Evolutionary conservation across 2,113 vertebrate genomes (phyloP).

Genomic region (Peromyscus polionotus): DNA sequence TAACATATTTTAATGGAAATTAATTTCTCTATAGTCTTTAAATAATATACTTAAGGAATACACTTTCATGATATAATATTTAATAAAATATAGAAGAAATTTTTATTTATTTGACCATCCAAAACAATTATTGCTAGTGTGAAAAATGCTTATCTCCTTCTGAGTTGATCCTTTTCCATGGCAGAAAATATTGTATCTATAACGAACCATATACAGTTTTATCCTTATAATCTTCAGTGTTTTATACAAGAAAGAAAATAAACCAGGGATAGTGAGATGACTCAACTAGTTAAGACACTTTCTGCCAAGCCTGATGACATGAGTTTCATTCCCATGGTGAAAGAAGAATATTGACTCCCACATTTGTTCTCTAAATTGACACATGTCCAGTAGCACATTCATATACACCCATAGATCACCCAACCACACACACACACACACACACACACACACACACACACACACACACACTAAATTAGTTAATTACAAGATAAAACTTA

Average conservation of each 20-base stretch:
- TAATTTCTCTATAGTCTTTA: background rate
- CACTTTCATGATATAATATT: background rate
- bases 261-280: background rate
- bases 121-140: background rate
- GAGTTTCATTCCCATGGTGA: background rate
- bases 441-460: background rate
- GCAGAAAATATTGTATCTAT: background rate
- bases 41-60: background rate
- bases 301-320: background rate
- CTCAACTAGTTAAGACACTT: background rate
- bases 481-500: background rate
- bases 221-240: background rate
- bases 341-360: background rate
- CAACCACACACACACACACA: background rate
- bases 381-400: background rate
- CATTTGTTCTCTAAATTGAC: background rate
- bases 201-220: background rate
- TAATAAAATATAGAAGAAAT: background rate
- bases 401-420: background rate
- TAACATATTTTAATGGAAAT: background rate
- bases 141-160: background rate
- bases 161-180: background rate
- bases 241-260: background rate
- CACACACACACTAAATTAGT: background rate
- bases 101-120: background rate